Percentiles rank a stretch among this genome's conserved stretches.
Conservation (phyloP, 2,797 vertebrate species). For the Enteromius viviparus region DNA sequence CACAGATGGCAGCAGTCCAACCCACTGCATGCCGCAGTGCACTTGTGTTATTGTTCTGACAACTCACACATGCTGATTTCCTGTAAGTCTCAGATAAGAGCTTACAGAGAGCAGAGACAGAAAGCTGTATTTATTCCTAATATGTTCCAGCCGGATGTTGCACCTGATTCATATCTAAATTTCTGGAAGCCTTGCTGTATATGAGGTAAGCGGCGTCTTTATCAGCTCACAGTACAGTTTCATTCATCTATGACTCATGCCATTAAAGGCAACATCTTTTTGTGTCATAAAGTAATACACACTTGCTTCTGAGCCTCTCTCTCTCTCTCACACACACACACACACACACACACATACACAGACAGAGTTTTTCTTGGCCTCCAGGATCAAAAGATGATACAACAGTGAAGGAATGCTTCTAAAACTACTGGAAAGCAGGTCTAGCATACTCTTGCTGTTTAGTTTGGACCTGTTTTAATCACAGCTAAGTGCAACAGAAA, state of each 20-base stretch:
- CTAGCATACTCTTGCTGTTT: constrained; percentile 18
- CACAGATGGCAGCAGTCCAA: constrained; percentile 55
- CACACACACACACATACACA: constrained; percentile 19
- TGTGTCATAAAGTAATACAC: constrained; percentile 65
- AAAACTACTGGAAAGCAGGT: constrained; percentile 67
- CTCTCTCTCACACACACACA: not conserved
- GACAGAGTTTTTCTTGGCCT: constrained; percentile 59
- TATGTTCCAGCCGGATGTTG: constrained; percentile 33
- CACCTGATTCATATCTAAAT: constrained; percentile 45
- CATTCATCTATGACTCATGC: constrained; percentile 43
- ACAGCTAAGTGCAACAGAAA: constrained; percentile 68
- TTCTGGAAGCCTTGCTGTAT: constrained; percentile 6
- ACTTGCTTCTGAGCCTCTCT: constrained; percentile 22
- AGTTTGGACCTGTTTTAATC: constrained; percentile 60
- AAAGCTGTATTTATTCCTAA: not conserved
- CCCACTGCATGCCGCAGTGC: constrained; percentile 50
- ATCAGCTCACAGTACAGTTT: constrained; percentile 34
- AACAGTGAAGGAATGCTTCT: constrained; percentile 70
- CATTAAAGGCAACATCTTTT: constrained; percentile 59
- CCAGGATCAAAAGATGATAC: constrained; percentile 70
- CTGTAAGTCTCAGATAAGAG: constrained; percentile 64
- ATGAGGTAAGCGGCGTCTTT: constrained; percentile 18
- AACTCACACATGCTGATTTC: constrained; percentile 67
- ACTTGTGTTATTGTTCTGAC: constrained; percentile 58
- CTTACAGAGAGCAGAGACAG: not conserved